These are phyloP conservation scores for Orchestia grillus DNA, from an alignment of 1,140 invertebrate species.

Conservation along the genomic window DNA sequence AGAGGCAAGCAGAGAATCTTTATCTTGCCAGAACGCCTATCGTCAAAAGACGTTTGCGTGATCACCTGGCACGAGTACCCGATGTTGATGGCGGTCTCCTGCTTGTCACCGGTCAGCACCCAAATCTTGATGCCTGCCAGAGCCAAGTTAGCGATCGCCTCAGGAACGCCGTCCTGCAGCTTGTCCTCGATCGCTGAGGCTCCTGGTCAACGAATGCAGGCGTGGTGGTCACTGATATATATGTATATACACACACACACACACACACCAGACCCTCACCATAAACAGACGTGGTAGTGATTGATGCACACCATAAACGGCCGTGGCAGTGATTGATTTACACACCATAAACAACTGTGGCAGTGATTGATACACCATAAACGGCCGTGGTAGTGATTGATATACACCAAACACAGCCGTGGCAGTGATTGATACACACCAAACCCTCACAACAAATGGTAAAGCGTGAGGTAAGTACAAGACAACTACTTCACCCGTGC, in stretches of 20 bases:
- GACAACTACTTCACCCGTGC: too few species aligned
- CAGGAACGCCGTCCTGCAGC: conserved; percentile 97
- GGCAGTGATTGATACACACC: too few species aligned
- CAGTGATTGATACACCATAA: too few species aligned
- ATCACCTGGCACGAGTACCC: conserved; percentile 89
- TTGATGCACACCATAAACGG: too few species aligned
- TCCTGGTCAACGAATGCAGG: conserved; percentile 77
- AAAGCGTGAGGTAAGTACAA: too few species aligned
- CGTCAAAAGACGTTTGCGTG: too few species aligned
- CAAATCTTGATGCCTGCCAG: conserved; percentile 98
- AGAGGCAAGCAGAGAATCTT: background rate
- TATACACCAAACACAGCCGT: too few species aligned
- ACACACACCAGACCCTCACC: conserved; percentile 90
- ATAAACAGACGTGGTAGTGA: conserved; percentile 88
- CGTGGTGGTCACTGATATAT: conserved; percentile 93
- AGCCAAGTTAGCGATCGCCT: conserved; percentile 94
- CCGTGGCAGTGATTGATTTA: too few species aligned
- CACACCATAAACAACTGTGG: too few species aligned
- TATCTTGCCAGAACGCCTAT: too few species aligned
- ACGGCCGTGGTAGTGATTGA: too few species aligned
- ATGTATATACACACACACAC: conserved; percentile 93
- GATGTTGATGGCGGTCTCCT: conserved; percentile 99
- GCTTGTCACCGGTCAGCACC: conserved; percentile 99
- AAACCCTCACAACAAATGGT: too few species aligned
- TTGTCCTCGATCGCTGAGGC: conserved; percentile 99